These are phyloP conservation scores for Cairina moschata DNA, from an alignment of 2,113 vertebrate genomes.

Conservation along the genomic window DNA sequence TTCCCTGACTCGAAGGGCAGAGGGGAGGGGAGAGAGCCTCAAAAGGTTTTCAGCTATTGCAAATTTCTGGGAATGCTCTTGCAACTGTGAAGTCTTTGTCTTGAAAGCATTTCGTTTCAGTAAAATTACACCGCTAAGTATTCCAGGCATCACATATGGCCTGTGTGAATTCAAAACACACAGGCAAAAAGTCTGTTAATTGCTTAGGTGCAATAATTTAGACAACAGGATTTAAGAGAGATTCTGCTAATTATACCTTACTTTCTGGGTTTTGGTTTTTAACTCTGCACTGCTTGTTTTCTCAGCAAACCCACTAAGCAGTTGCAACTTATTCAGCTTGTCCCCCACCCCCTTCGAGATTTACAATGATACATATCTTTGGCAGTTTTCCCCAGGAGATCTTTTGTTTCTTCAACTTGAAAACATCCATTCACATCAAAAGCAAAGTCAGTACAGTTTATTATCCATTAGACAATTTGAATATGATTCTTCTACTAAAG, in stretches of 20 bases:
- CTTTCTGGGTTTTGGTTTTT: neutral
- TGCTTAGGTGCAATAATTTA: neutral
- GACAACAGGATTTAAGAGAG: neutral
- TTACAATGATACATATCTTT: conserved; percentile 25
- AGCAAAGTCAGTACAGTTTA: conserved; percentile 36
- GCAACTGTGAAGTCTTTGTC: neutral
- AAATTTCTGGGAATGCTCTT: neutral
- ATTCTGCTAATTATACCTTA: neutral
- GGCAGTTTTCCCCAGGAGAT: conserved; percentile 16
- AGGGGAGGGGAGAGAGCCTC: neutral
- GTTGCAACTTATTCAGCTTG: neutral
- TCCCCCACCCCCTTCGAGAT: neutral
- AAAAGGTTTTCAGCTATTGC: neutral
- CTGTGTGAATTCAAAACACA: neutral
- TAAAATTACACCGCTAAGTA: neutral
- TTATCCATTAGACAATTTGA: conserved; percentile 43
- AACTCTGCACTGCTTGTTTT: neutral
- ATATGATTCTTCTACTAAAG: conserved; percentile 37
- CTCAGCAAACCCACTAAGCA: neutral
- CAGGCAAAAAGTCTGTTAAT: neutral
- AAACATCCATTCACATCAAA: conserved; percentile 30
- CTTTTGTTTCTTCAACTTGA: conserved; percentile 44
- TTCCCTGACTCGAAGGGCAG: neutral
- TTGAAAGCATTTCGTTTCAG: neutral
- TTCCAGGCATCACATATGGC: neutral